Conservation (phyloP, 1,140 invertebrate genomes). For the Hycleus cichorii region DNA sequence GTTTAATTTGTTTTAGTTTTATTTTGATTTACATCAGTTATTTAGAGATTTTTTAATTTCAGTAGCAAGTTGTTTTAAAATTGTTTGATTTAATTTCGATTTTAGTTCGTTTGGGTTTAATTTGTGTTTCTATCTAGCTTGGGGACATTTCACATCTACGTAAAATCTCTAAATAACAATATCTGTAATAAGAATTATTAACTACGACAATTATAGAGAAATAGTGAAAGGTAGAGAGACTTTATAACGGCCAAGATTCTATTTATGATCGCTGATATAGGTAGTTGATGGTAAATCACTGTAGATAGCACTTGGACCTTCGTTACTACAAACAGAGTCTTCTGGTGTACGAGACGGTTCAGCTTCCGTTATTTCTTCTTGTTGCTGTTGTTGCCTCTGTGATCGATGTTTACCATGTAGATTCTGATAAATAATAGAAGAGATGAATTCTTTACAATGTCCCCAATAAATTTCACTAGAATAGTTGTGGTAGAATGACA, state of each 20-base stretch:
- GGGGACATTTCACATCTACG: no score
- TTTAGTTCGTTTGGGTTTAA: no score
- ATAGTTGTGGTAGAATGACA: not conserved
- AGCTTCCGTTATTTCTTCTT: conserved; percentile 49
- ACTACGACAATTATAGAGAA: no score
- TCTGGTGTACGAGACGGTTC: conserved; percentile 60
- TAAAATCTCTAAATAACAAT: conserved; percentile 10
- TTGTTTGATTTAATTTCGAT: no score
- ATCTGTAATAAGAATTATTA: no score
- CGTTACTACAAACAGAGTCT: conserved; percentile 68
- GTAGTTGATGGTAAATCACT: conserved; percentile 43
- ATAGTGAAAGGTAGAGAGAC: no score
- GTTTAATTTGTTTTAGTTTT: conserved; percentile 2
- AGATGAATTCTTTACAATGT: not conserved
- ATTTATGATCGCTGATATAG: conserved; percentile 31
- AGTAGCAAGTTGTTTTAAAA: no score
- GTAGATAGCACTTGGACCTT: conserved; percentile 55
- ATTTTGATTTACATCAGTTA: conserved; percentile 9
- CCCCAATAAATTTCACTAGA: not conserved
- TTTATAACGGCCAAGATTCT: not conserved
- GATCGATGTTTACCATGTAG: conserved; percentile 51
- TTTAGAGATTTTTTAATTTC: conserved; percentile 12
- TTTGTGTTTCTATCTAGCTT: no score
- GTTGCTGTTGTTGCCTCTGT: conserved; percentile 37
- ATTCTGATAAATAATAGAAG: conserved; percentile 27